A percentile compares a stretch with the other conserved stretches of the same genome.
Evolutionary conservation across 2,888 invertebrate genomes (phyloP).

Genomic region (Dastarcus helophoroides): DNA sequence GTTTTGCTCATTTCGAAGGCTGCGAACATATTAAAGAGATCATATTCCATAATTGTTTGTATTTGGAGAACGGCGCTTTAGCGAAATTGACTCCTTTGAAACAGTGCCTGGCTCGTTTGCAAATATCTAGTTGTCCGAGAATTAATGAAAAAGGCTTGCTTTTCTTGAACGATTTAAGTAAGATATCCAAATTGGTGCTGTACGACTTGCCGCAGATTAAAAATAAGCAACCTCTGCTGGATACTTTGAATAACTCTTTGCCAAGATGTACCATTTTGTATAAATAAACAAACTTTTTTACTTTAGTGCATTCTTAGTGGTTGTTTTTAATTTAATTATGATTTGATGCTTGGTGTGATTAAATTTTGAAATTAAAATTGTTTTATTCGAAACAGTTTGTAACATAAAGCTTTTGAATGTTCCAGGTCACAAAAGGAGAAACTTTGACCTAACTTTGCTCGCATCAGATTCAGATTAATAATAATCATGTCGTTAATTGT

Average conservation of each 20-base stretch:
- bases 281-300: too few species aligned
- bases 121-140: constrained; percentile 64
- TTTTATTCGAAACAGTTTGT: too few species aligned
- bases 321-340: too few species aligned
- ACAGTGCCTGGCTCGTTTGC: constrained; percentile 49
- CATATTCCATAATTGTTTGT: constrained; percentile 59
- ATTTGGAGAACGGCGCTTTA: constrained; percentile 63
- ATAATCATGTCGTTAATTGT: not conserved
- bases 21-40: constrained; percentile 60
- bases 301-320: too few species aligned
- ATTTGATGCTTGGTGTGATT: too few species aligned
- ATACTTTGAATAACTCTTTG: constrained; percentile 44
- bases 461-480: not conserved
- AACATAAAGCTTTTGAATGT: too few species aligned
- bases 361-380: too few species aligned
- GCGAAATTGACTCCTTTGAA: constrained; percentile 47
- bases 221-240: constrained; percentile 46
- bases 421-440: constrained; percentile 77
- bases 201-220: constrained; percentile 55
- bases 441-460: constrained; percentile 51
- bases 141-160: too few species aligned
- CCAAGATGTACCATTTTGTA: constrained; percentile 58
- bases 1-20: constrained; percentile 71
- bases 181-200: constrained; percentile 50
- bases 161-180: too few species aligned